Evolutionary conservation across 2,888 invertebrate genomes (phyloP).

Genomic region (Synanthedon formicaeformis): DNA sequence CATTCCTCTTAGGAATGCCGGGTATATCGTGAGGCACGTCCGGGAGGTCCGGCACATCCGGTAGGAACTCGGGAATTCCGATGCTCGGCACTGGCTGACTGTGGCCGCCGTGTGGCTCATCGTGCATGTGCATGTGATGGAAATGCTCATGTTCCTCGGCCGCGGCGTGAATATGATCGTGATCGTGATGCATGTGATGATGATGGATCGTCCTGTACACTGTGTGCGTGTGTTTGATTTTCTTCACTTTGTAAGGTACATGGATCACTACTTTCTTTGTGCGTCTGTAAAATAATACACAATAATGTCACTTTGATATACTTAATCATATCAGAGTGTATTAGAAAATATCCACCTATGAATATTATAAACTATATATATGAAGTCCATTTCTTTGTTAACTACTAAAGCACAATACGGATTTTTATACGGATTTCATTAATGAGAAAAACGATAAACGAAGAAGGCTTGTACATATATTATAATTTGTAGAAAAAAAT

Average conservation of each 20-base stretch:
- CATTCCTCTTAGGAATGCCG: slow-evolving; percentile 24
- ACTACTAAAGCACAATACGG: too few relatives aligned
- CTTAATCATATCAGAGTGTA: too few relatives aligned
- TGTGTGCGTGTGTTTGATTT: slow-evolving; percentile 78
- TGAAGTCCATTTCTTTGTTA: too few relatives aligned
- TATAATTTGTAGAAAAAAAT: too few relatives aligned
- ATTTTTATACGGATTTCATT: too few relatives aligned
- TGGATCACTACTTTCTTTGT: slow-evolving; percentile 76
- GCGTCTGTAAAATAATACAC: slow-evolving; percentile 36
- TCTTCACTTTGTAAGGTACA: slow-evolving; percentile 76
- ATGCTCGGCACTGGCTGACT: slow-evolving; percentile 44
- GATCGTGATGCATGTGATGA: slow-evolving; percentile 52
- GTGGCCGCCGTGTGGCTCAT: slow-evolving; percentile 40
- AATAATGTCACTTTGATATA: neutral
- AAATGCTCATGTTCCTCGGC: slow-evolving; percentile 62
- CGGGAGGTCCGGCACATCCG: slow-evolving; percentile 31
- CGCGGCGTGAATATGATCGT: slow-evolving; percentile 29
- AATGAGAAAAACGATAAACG: too few relatives aligned
- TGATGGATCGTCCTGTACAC: slow-evolving; percentile 77
- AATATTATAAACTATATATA: too few relatives aligned
- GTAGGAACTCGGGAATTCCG: slow-evolving; percentile 53
- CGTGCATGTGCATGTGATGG: slow-evolving; percentile 56
- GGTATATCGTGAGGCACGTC: slow-evolving; percentile 30
- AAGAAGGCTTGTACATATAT: too few relatives aligned
- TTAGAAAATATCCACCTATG: too few relatives aligned